Base-by-base conservation (phyloP, 2,113 vertebrate species). In the Datnioides undecimradiatus region DNA sequence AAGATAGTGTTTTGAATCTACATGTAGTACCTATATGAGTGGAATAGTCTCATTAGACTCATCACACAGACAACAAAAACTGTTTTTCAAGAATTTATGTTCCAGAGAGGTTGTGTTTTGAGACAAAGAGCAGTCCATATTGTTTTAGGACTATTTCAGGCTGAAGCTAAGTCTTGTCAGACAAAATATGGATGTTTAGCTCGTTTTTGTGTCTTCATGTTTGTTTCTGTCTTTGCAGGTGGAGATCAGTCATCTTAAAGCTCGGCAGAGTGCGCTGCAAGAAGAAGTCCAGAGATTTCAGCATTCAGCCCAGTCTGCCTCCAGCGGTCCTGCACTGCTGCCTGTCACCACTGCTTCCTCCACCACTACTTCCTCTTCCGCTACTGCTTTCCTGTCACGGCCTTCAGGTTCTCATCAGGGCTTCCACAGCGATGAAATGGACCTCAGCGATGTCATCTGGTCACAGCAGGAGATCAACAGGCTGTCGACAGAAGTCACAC, bases 391-490 rank as follows among this genome's bases (percentile, higher is more conserved):
- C 85, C 85, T 96, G 67, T 29, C 94, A 16, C 76, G 34, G 66
- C 63, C 92, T 43, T 41, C 93, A 3, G 93, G 85, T 10, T 85
- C 85, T 29, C 89, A 94, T 49, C 92, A 95, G n/a, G 95, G 94
- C 60, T 98, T 98, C 90, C 96, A 96, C 23, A 91, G 95, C 0
- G 97, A 99, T 38, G 96, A 97, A 67, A 96, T 99, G 95, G 98
- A 99, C 89, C 95, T 99, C 54, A 95, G 96, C 25, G 98, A 99
- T 23, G 83, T 97, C 14, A 95, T 99, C 85, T 99, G 96, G 94
- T 99, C 97, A 3, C 97, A 99, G 62, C 97, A 97, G 88, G 98
- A 99, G 95, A 99, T 99, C 91, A 99, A 99, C 91, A 95, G 95
- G 33, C 92, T 99, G 76, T 98, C 97, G 54, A 95, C 92, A 69